Evolutionary conservation across 1,140 invertebrate genomes (phyloP), one percentile per base, ranked within the genome.

Genomic region (Leptinotarsa defecta): DNA sequence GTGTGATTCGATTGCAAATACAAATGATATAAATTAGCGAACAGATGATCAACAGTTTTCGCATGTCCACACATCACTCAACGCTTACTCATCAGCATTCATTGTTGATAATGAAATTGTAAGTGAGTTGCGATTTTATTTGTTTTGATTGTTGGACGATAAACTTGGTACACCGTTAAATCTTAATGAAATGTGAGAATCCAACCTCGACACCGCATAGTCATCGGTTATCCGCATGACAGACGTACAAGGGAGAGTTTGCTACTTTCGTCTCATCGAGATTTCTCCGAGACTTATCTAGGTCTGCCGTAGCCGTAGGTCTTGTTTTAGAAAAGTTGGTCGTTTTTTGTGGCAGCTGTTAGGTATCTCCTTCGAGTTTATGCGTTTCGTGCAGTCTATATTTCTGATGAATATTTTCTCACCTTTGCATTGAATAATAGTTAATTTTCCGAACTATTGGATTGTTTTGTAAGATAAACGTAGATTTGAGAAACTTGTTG

Each of bases 231-330:
- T 57, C 52, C 15, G 13, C 52, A 15, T 8, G 52, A 57, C 52
- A 13, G 34, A 57, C n/a, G 6, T 13, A 57, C 52, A 57, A 57
- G 52, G 52, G 52, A 57, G 52, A 57, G 52, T 57, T 57, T 57
- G 52, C 52, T 57, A 57, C 52, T 57, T 57, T 57, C 52, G 15
- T 57, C 15, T 57, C 52, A 5, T 57, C 52, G n/a, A 57, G 52
- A 57, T 57, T 57, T 57, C 52, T 57, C 52, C 52, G 52, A 57
- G 52, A n/a, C n/a, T 57, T 57, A 57, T 57, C 52, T 57, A 57
- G 52, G 52, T 57, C 52, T 57, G 52, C 13, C 52, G 15, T 57
- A 57, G 52, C 52, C 52, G 52, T 19, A 57, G 52, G 52, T 5
- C n/a, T 57, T 8, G 15, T 57, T 17, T 19, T 57, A 5, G 15